Base-by-base conservation (phyloP, 2,888 invertebrate species). In the Leistus spinibarbis region DNA sequence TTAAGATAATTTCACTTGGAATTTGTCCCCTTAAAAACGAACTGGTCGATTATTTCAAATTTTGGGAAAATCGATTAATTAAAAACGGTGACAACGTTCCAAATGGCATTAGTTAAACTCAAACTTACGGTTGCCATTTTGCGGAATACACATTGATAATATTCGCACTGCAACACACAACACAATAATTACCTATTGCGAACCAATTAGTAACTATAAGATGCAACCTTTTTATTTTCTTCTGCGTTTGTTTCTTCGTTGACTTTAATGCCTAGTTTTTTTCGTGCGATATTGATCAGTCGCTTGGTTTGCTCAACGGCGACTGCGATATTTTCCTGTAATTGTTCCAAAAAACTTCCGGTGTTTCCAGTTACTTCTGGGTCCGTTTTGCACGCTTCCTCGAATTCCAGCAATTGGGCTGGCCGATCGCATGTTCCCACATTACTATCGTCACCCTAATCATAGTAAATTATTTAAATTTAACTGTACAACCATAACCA, bases 221-320 rank as follows among this genome's bases (percentile, higher is more conserved):
- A 66, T 53, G 24, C 63, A 76, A 82, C 82, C 78, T 81, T 82
- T 77, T 82, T 81, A n/a, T 81, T 81, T 71, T 79, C 77, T 65
- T 79, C 77, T 53, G 76, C 77, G n/a, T 57, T 24, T 0, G 40
- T 5, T 9, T 78, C 74, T 66, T 82, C 80, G 7, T 80, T 80
- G 9, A 77, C 76, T 40, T 76, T 76, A 16, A 78, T 70, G 13
- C 78, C 78, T 24, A 79, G 69, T 76, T 77, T 82, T 66, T 81
- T 81, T 76, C 81, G 82, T 1, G 82, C 83, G 76, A 83, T 81
- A 78, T 83, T 83, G 9, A 83, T 68, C n/a, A 83, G 78, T 57
- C 77, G 80, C 75, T 81, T 80, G 0, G 82, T 81, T n/a, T 79
- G 79, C 69, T 82, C 79, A 68, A 80, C 79, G 23, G 83, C 78